Evolutionary conservation across 1,140 invertebrate genomes (phyloP).

Genomic region (Tetraneura akinire): DNA sequence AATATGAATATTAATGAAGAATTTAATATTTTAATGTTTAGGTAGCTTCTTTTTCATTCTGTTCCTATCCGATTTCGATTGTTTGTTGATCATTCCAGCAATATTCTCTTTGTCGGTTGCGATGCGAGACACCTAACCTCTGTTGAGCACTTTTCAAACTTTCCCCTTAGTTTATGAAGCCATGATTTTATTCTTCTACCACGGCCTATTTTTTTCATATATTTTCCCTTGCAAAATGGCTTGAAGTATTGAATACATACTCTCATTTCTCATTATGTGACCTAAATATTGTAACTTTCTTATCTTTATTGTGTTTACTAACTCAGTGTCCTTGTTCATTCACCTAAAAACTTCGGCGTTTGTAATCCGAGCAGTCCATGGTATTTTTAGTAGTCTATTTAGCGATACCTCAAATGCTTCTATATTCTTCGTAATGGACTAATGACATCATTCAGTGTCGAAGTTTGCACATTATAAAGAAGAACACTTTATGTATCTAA

Average conservation of each 20-base stretch:
- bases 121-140: too few species aligned
- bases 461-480: constrained; percentile 42
- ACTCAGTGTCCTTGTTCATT: too few species aligned
- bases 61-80: constrained; percentile 25
- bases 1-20: too few species aligned
- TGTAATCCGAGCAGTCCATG: constrained; percentile 21
- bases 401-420: constrained; percentile 17
- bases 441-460: constrained; percentile 46
- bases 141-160: too few species aligned
- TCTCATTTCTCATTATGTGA: constrained; percentile 39
- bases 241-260: constrained; percentile 15
- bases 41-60: constrained; percentile 3
- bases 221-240: not conserved
- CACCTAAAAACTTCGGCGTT: too few species aligned
- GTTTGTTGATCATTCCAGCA: too few species aligned
- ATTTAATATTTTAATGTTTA: too few species aligned
- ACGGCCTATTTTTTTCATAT: constrained; percentile 23
- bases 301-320: too few species aligned
- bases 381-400: not conserved
- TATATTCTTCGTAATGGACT: constrained; percentile 40
- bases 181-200: too few species aligned
- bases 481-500: constrained; percentile 46
- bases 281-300: too few species aligned
- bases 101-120: too few species aligned
- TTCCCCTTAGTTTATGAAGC: too few species aligned